phyloP scores from a whole-genome alignment of 23 tunicate species.

The Phallusia fumigata region DNA sequence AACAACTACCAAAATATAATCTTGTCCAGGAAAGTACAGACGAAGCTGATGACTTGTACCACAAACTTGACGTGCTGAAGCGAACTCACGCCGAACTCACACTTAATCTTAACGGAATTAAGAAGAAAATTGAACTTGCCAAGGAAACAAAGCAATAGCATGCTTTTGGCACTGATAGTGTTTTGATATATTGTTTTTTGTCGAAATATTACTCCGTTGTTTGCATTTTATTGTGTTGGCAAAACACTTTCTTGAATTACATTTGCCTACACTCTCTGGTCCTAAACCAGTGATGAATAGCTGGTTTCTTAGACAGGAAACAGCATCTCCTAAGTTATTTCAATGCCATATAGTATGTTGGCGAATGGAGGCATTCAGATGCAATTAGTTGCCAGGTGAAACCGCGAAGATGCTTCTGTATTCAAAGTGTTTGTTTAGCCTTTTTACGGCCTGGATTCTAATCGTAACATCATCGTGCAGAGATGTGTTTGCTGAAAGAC shows the following conservation, averaged over 20 bases:
- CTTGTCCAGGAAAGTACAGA: constrained; percentile 50
- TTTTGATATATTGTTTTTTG: no score
- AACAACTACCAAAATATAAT: no score
- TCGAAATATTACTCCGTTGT: no score
- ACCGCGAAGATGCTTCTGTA: not conserved
- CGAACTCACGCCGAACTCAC: constrained; percentile 86
- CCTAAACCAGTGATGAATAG: no score
- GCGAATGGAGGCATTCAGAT: no score
- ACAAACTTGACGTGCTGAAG: constrained; percentile 58
- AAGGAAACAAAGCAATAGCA: constrained; percentile 34
- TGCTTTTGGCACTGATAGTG: not conserved
- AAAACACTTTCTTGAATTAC: no score
- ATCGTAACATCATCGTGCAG: not conserved
- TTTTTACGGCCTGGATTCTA: not conserved
- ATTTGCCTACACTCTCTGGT: no score
- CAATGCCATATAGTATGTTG: no score
- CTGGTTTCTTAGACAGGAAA: no score
- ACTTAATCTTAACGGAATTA: constrained; percentile 67
- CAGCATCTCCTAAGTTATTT: no score
- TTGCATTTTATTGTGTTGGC: no score
- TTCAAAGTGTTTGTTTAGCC: not conserved
- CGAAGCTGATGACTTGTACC: constrained; percentile 61
- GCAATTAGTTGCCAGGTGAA: not conserved
- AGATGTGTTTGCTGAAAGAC: not conserved
- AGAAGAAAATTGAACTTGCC: constrained; percentile 86